Evolutionary conservation across 2,797 vertebrate genomes (phyloP).

Genomic region (Gymnothorax javanicus): DNA sequence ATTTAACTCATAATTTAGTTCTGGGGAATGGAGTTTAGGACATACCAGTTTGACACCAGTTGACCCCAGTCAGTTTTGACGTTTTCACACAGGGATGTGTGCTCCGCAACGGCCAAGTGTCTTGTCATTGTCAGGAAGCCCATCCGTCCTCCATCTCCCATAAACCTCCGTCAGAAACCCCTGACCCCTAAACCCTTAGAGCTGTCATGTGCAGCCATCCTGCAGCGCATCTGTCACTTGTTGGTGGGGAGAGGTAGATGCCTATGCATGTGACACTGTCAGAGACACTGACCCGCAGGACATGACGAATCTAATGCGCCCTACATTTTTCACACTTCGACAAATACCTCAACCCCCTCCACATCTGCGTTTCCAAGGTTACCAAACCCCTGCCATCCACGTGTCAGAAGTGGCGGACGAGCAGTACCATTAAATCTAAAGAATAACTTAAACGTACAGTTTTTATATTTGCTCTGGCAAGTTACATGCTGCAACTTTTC

Average conservation of each 20-base stretch:
- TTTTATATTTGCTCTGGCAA: neutral
- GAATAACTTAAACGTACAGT: neutral
- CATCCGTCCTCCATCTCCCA: neutral
- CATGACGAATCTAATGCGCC: neutral
- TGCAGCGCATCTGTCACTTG: constrained; percentile 2
- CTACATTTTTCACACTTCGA: neutral
- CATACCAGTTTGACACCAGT: neutral
- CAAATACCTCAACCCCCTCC: neutral
- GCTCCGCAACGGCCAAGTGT: neutral
- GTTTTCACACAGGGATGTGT: neutral
- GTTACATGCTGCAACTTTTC: neutral
- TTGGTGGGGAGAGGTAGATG: neutral
- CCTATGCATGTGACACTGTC: constrained; percentile 5
- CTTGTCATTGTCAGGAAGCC: neutral
- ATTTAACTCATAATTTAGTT: neutral
- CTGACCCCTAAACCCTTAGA: neutral
- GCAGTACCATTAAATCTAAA: neutral
- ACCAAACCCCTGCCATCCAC: neutral
- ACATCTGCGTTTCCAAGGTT: neutral
- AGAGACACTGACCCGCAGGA: constrained; percentile 5
- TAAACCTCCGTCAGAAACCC: neutral
- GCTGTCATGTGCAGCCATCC: constrained; percentile 4
- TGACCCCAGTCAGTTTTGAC: neutral
- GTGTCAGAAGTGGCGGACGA: neutral
- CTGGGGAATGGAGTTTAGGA: neutral